Conservation (phyloP, 2,113 vertebrate species). For the Pandion haliaetus region DNA sequence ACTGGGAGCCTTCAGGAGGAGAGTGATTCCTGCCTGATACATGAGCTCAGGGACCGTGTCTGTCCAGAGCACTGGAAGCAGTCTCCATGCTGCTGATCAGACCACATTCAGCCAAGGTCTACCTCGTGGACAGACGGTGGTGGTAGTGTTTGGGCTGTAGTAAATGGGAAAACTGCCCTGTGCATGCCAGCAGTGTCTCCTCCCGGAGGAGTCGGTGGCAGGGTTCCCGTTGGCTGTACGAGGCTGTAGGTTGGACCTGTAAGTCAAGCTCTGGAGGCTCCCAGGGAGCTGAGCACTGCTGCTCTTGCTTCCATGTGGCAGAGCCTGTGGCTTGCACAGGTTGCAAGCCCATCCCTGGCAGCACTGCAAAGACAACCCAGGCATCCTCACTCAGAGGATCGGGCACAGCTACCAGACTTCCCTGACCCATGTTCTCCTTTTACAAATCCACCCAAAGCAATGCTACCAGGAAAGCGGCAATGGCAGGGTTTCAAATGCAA, state of each 20-base stretch:
- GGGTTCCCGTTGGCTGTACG: not conserved
- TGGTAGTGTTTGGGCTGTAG: not conserved
- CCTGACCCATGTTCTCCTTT: not conserved
- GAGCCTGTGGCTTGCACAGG: too few relatives aligned
- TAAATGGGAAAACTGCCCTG: not conserved
- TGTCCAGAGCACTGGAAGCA: not conserved
- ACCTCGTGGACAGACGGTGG: accelerated
- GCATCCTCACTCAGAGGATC: not conserved
- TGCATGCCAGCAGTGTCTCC: accelerated
- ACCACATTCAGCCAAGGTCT: not conserved
- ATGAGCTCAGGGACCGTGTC: not conserved
- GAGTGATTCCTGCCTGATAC: not conserved
- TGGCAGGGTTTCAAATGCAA: not conserved
- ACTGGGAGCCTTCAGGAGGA: not conserved
- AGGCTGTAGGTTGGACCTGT: not conserved
- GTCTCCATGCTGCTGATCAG: not conserved
- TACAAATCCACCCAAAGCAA: not conserved
- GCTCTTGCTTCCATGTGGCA: not conserved
- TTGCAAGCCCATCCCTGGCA: not conserved
- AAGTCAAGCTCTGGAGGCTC: not conserved
- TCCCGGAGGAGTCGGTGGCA: not conserved
- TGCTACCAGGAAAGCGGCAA: not conserved
- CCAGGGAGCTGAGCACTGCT: not conserved
- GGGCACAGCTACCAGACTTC: not conserved
- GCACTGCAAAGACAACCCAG: not conserved